Percentiles rank a stretch among this genome's conserved stretches.
These are phyloP conservation scores for Phaedon cochleariae DNA, from an alignment of 2,888 invertebrate genomes.

Conservation along the genomic window DNA sequence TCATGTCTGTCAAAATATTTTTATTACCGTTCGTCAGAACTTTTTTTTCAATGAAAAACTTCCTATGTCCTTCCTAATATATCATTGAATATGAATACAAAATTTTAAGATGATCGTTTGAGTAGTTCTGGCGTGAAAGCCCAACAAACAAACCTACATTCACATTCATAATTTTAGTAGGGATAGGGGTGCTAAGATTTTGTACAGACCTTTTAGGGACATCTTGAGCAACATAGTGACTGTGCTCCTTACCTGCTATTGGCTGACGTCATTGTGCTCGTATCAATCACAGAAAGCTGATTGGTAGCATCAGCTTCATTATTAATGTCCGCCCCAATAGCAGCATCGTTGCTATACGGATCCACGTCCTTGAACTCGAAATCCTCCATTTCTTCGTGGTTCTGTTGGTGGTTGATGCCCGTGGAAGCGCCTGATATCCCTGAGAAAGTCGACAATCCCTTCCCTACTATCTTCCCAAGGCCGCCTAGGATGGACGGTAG, in stretches of 20 bases:
- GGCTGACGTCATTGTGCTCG: conserved; percentile 40
- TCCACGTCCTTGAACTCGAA: conserved; percentile 79
- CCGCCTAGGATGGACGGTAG: conserved; percentile 85
- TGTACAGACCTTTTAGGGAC: no score
- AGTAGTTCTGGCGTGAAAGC: no score
- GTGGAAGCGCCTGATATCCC: conserved; percentile 64
- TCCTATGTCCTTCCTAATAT: no score
- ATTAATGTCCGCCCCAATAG: conserved; percentile 60
- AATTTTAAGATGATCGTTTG: no score
- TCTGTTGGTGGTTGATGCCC: conserved; percentile 53
- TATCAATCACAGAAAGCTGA: conserved; percentile 41
- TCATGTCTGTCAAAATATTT: no score
- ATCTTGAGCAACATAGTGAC: no score
- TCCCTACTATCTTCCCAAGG: conserved; percentile 83
- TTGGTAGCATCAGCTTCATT: conserved; percentile 52
- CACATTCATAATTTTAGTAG: no score
- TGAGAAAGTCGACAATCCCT: conserved; percentile 74
- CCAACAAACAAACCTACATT: no score
- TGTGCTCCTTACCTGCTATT: conserved; percentile 58
- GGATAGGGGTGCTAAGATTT: no score
- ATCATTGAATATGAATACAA: no score
- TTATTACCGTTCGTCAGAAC: no score
- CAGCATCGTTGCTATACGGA: conserved; percentile 59
- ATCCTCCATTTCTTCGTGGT: conserved; percentile 66
- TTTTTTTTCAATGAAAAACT: no score